These are phyloP conservation scores for Sardinella longiceps DNA, from an alignment of 2,797 vertebrate species.

Conservation along the genomic window DNA sequence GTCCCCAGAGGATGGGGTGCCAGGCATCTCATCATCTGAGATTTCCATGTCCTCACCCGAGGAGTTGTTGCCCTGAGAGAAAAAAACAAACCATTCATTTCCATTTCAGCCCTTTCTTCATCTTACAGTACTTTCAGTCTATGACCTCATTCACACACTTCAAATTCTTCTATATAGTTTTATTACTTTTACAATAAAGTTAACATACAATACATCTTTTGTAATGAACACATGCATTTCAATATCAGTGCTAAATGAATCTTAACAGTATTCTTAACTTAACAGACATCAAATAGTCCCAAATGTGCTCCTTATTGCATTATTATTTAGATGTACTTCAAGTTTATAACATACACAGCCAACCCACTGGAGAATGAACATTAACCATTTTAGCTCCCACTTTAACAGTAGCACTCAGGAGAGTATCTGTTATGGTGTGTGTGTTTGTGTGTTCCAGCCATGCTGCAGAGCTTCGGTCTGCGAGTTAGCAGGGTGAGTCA, in stretches of 20 bases:
- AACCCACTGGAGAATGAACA: too few relatives aligned
- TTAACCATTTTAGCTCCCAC: too few relatives aligned
- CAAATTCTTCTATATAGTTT: too few relatives aligned
- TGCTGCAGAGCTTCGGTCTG: background rate
- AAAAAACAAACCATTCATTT: slow-evolving; percentile 29
- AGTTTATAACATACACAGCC: too few relatives aligned
- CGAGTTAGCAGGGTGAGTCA: background rate
- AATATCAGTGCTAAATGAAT: too few relatives aligned
- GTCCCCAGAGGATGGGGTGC: slow-evolving; percentile 81
- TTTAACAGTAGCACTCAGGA: too few relatives aligned
- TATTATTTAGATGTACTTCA: background rate
- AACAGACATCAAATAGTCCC: background rate
- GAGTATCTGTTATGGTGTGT: background rate
- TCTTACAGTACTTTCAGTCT: background rate
- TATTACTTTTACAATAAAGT: too few relatives aligned
- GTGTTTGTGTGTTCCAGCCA: background rate
- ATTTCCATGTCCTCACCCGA: slow-evolving; percentile 99
- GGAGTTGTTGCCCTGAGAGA: slow-evolving; percentile 84
- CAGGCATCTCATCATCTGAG: slow-evolving; percentile 94
- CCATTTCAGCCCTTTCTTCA: background rate
- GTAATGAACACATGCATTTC: background rate
- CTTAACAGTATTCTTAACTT: background rate
- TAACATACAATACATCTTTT: too few relatives aligned
- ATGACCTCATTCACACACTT: background rate
- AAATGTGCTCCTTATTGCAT: background rate